Conservation (phyloP, 2,113 vertebrate species). For the Lichenostomus cassidix region DNA sequence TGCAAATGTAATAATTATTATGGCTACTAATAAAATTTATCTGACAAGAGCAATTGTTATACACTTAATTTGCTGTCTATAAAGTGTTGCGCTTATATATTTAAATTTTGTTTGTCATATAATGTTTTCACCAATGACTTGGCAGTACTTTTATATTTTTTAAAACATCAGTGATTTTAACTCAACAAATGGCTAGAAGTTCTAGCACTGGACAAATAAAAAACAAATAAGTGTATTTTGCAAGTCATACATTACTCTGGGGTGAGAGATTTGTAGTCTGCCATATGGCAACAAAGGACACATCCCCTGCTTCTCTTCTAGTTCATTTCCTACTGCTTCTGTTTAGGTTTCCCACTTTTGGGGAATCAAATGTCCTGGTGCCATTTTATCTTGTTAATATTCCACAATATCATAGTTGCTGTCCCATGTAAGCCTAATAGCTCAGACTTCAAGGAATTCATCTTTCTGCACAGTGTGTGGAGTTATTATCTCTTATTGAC, state of each 20-base stretch:
- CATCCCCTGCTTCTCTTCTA: neutral
- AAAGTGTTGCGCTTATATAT: neutral
- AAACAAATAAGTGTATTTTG: neutral
- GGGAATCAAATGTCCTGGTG: neutral
- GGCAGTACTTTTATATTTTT: neutral
- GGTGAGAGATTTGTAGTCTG: neutral
- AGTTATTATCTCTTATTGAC: neutral
- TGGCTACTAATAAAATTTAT: neutral
- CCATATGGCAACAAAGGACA: neutral
- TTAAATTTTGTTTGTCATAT: neutral
- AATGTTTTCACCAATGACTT: neutral
- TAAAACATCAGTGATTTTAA: neutral
- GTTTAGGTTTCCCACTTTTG: neutral
- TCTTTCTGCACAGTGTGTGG: neutral
- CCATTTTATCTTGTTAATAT: neutral
- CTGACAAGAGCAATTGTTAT: neutral
- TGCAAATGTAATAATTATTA: neutral
- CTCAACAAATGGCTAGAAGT: neutral
- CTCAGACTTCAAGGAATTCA: neutral
- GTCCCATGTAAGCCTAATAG: neutral
- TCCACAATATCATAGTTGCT: neutral
- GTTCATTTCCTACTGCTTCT: neutral
- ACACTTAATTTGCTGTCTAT: neutral
- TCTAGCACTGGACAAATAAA: neutral
- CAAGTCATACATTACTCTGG: rapidly evolving